Base-by-base conservation (phyloP, 30 jellyfish, hydroid and myxozoan genomes). In the Haliclystus octoradiatus region DNA sequence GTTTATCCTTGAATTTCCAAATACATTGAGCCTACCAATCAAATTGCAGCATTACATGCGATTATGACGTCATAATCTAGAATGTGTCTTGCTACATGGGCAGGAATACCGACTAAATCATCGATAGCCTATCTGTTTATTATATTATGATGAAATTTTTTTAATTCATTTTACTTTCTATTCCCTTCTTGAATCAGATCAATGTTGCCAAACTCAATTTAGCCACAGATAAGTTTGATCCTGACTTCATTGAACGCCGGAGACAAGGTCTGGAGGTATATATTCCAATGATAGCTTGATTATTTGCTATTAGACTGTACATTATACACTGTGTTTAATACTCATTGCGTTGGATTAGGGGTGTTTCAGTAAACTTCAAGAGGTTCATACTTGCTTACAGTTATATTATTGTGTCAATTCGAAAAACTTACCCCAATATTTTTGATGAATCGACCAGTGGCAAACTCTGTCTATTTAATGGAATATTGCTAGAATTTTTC, bases 201-300 rank as follows among this genome's bases (percentile, higher is more conserved):
- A 88, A 73, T 67, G 94, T 88, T 72, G 84, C 79, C 62, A 88
- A 76, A 63, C 77, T 88, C 29, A 95, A 88, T 50, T 57, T 88
- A 26, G 97, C 97, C 5, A 72, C 95, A 24, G 95, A 88, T 53
- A 88, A 88, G 70, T 88, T 88, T 68, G 97, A 88, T 66, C 97
- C 97, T 1, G 97, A 88, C 12, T 88, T 88, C 79, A 88, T 88
- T 70, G 97, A 88, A 60, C 71, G 97, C 2, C 75, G 97, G 60
- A 66, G 97, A 49, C 97, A 88, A 66, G 97, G 97, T 2, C 85
- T 88, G 1, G 97, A 88, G 92, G 97, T 88, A 40, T n/a, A n/a
- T n/a, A n/a, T n/a, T n/a, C n/a, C n/a, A n/a, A n/a, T n/a, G n/a
- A n/a, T n/a, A n/a, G n/a, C n/a, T n/a, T n/a, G n/a, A n/a, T n/a